Base-by-base conservation (phyloP, 2,888 invertebrate species). In the Megalurothrips usitatus region DNA sequence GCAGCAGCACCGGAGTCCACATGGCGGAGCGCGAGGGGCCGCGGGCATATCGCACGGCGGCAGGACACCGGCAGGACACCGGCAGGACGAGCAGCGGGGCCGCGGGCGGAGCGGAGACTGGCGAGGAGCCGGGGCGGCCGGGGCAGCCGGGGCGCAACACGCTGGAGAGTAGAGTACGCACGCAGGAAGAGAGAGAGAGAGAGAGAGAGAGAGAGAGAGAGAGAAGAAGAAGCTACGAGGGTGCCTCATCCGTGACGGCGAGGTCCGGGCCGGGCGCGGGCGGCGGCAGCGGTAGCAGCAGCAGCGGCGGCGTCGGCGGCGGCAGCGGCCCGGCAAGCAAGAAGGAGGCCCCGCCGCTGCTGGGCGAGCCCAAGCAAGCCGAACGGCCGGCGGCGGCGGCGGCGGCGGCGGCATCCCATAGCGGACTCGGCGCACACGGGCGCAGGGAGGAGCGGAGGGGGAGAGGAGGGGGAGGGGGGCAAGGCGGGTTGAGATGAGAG, bases 291-390 rank as follows among this genome's bases (percentile, higher is more conserved):
- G 28, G 82, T 14, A 12, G 78, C 26, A 4, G 82, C 80, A 28
- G 81, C 79, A 26, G 82, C 79, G 2, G 82, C 58, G 34, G 83
- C 79, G 28, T 82, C 79, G 28, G 80, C 82, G 75, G 83, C 81
- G 43, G 82, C 81, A 43, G 82, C 68, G 79, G 82, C 80, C 11
- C 80, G 81, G 34, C 68, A 81, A 19, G 79, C 78, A 52, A 79
- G 81, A 81, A 19, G 79, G 79, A 52, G 80, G 81, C 58, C 2
- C 58, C 17, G 19, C 58, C 14, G 52, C 58, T 58, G 19, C 58
- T n/a, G 58, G 14, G 34, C 58, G 58, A 58, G 58, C 8, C 68
- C 68, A 75, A 12, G 68, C 26, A 75, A 75, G 68, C 68, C 23
- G 68, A 75, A 26, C 68, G 26, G 68, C 52, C 14, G 52, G 14